Conservation (phyloP, 2,888 invertebrate genomes). For the Tenodera sinensis region DNA sequence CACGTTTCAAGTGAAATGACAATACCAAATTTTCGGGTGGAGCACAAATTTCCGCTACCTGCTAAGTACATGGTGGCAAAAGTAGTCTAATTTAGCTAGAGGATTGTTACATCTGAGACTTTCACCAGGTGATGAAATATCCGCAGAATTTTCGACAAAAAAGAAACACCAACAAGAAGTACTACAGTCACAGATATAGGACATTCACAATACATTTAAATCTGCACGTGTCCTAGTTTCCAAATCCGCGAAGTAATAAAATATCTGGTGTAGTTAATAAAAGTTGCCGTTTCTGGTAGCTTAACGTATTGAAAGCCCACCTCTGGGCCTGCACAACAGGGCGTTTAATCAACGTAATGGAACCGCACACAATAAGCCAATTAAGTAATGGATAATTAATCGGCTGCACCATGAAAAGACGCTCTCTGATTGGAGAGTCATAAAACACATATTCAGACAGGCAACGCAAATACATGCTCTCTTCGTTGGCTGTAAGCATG, state of each 20-base stretch:
- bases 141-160: too few relatives aligned
- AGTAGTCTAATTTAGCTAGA: too few relatives aligned
- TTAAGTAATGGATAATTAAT: constrained; percentile 10
- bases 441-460: not conserved
- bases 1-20: too few relatives aligned
- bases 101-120: too few relatives aligned
- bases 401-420: not conserved
- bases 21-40: too few relatives aligned
- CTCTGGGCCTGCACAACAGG: not conserved
- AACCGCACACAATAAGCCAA: not conserved
- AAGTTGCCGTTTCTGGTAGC: not conserved
- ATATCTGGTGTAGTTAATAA: not conserved
- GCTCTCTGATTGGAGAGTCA: not conserved
- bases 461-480: not conserved
- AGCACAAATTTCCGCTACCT: too few relatives aligned
- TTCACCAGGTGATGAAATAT: too few relatives aligned
- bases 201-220: not conserved
- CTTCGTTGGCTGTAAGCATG: too few relatives aligned
- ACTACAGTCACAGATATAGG: too few relatives aligned
- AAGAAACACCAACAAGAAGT: too few relatives aligned
- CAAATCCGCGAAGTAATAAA: not conserved
- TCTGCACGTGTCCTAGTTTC: not conserved
- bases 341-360: not conserved
- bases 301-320: not conserved
- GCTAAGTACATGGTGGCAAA: too few relatives aligned